Conservation (phyloP, 2,797 vertebrate genomes). For the Phalanger gymnotis region DNA sequence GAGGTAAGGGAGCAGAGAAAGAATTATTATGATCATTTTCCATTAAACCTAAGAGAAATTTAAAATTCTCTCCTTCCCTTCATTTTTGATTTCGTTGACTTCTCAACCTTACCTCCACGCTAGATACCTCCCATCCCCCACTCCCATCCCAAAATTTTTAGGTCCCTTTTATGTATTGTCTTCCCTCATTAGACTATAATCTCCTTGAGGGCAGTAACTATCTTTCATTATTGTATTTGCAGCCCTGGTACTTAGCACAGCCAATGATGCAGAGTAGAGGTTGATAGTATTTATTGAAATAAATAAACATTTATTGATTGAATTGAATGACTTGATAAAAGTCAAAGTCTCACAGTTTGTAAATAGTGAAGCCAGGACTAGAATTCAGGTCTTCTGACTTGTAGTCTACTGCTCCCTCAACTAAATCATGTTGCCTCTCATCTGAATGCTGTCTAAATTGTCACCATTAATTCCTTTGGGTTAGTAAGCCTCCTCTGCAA, state of each 20-base stretch:
- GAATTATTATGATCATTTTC: background rate
- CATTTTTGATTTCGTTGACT: background rate
- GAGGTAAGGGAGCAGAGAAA: background rate
- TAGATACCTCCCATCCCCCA: background rate
- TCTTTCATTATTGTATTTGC: background rate
- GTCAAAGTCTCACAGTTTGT: background rate
- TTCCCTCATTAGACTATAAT: background rate
- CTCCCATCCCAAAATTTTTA: too few relatives aligned
- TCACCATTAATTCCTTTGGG: background rate
- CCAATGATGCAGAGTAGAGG: accelerated
- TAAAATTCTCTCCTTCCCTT: background rate
- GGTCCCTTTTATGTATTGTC: background rate
- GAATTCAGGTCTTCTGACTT: background rate
- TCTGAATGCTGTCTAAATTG: background rate
- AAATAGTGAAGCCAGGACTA: background rate
- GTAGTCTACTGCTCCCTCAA: background rate
- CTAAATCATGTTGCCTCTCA: background rate
- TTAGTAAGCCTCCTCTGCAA: background rate
- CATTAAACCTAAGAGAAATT: background rate
- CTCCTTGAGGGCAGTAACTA: background rate
- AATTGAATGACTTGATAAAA: background rate
- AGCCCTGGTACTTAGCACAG: background rate
- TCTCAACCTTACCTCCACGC: background rate
- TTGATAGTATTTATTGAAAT: background rate
- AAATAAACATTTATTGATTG: background rate